Evolutionary conservation across 2,113 vertebrate genomes (phyloP), one percentile per base, ranked within the genome.

Genomic region (Pollachius pollachius): DNA sequence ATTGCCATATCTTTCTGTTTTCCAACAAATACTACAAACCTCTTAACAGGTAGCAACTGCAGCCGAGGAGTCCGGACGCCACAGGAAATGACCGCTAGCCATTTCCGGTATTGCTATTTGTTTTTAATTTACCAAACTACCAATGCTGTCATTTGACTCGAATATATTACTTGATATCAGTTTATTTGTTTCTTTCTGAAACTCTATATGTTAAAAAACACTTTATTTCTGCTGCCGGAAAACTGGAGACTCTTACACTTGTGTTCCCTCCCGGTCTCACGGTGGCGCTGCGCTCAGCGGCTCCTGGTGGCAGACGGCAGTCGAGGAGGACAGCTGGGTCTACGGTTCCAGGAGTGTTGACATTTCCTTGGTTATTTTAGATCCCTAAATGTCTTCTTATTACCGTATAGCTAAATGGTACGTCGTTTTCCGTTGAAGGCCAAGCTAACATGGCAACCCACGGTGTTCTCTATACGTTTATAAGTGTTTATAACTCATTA

Each of bases 1-100:
- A 57, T 13, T 17, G 54, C 54, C 9, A 5, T 17, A 9, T 15
- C 4, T n/a, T 57, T 57, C 17, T n/a, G 54, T 57, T 57, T 57
- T 57, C 16, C 17, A 17, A 16, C 54, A 16, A 19, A 65, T 61
- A 9, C 23, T 71, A 86, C 89, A 86, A 85, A 91, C 88, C 89
- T 89, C 83, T 61, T 13, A 17, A 62, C 76, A 71, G 70, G 74
- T 25, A 76, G 59, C 79, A 63, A 63, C 8, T 69, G 65, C 70
- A 75, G 72, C 70, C 69, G 78, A 73, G 18, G 56, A 80, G 78
- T 82, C 61, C 5, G 12, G 69, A 60, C 72, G 60, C 63, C 69
- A 78, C 79, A 41, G 88, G 88, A 91, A 71, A 23, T 73, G 52
- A 71, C 76, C 70, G 37, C 9, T n/a, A 0, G 0, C 0, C 0